Evolutionary conservation across 2,888 invertebrate species (phyloP).

Genomic region (Sesia bembeciformis): DNA sequence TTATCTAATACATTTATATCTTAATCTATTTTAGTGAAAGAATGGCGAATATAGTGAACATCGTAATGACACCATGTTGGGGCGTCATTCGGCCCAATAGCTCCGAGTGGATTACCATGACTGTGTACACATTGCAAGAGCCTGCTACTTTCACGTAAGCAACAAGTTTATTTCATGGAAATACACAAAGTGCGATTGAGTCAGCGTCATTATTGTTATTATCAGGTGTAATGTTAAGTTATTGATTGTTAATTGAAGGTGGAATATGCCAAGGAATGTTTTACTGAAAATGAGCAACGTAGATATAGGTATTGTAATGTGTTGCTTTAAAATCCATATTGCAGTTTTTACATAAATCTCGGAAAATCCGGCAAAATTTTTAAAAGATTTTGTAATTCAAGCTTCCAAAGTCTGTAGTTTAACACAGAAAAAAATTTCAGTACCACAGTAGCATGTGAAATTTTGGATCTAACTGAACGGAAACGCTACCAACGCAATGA

Average conservation of each 20-base stretch:
- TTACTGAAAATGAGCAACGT: too few species aligned
- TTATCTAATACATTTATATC: too few species aligned
- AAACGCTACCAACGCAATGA: slow-evolving; percentile 53
- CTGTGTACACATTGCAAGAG: slow-evolving; percentile 58
- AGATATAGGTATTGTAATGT: neutral
- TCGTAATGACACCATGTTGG: slow-evolving; percentile 68
- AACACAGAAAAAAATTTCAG: slow-evolving; percentile 20
- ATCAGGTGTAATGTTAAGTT: too few species aligned
- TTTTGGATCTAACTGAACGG: slow-evolving; percentile 54
- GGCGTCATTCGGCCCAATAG: slow-evolving; percentile 52
- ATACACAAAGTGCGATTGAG: too few species aligned
- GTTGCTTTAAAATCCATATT: too few species aligned
- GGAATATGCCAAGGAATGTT: too few species aligned
- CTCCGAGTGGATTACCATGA: slow-evolving; percentile 63
- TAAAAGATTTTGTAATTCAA: too few species aligned
- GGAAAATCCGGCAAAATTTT: too few species aligned
- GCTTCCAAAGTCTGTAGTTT: neutral
- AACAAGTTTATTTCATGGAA: neutral
- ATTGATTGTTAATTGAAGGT: too few species aligned
- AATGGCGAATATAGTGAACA: slow-evolving; percentile 55
- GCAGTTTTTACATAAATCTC: too few species aligned
- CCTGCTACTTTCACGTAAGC: slow-evolving; percentile 66
- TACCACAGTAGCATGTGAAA: slow-evolving; percentile 55
- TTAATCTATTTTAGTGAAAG: slow-evolving; percentile 42
- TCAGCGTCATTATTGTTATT: too few species aligned